These are phyloP conservation scores for Macroramphosus scolopax DNA, from an alignment of 2,797 vertebrate genomes.

Conservation along the genomic window DNA sequence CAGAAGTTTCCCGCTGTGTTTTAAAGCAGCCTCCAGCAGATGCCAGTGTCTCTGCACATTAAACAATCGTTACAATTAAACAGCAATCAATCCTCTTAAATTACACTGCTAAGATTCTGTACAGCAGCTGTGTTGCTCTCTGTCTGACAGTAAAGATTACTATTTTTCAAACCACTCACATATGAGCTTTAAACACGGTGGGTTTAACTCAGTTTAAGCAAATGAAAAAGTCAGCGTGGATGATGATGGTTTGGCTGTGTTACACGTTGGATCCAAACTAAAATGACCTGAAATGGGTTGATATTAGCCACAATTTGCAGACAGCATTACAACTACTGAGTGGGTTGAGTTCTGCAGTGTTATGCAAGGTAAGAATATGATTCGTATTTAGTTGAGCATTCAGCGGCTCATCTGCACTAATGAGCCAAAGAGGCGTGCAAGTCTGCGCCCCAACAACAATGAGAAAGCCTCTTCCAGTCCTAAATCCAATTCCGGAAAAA, in stretches of 20 bases:
- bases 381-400: slow-evolving; percentile 21
- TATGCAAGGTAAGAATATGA: not conserved
- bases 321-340: not conserved
- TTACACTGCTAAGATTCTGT: slow-evolving; percentile 35
- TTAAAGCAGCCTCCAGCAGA: slow-evolving; percentile 41
- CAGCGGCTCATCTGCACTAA: slow-evolving; percentile 27
- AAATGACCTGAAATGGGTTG: slow-evolving; percentile 4
- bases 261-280: slow-evolving; percentile 8
- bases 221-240: slow-evolving; percentile 4
- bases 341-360: not conserved
- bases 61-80: too few relatives aligned
- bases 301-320: not conserved
- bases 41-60: slow-evolving; percentile 24
- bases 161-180: too few relatives aligned
- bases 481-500: slow-evolving; percentile 36
- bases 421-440: slow-evolving; percentile 13
- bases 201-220: too few relatives aligned
- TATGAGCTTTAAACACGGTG: too few relatives aligned
- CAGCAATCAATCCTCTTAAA: slow-evolving; percentile 45
- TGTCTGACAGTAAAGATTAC: too few relatives aligned
- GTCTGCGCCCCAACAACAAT: slow-evolving; percentile 9
- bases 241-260: slow-evolving; percentile 16
- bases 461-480: slow-evolving; percentile 20
- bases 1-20: slow-evolving; percentile 39
- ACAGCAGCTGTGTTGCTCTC: slow-evolving; percentile 28